Evolutionary conservation across 2,113 vertebrate genomes (phyloP), one percentile per base, ranked within the genome.

Genomic region (Sinocyclocheilus maitianheensis): DNA sequence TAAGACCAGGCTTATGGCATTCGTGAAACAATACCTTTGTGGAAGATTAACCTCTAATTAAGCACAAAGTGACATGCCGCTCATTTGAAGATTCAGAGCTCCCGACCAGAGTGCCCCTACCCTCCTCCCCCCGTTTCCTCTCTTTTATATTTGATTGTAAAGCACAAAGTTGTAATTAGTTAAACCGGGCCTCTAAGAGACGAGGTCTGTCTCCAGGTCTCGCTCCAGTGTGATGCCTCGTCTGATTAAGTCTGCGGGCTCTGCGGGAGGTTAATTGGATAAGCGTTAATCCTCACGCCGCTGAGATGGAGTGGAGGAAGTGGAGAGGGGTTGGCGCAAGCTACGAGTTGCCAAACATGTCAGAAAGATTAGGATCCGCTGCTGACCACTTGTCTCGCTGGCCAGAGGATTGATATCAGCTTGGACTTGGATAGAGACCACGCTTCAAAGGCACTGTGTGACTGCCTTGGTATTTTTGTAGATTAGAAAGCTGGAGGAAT

Each of bases 251-350:
- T 89, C 83, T 90, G 91, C 86, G 53, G 86, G 93, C 92, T 90
- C 93, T 8, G 94, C 94, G 94, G 94, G 94, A 94, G 95, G 94
- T 95, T 98, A 97, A 98, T 98, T 97, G 97, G 97, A 97, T 95
- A 87, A 96, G 91, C 93, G 96, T 95, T 96, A 95, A 95, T 97
- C 96, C 97, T 97, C 95, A 96, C 96, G 96, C 96, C 91, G 91
- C 89, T 91, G 89, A 89, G 91, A 90, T 75, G 55, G 89, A 91
- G 89, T 84, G 89, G 60, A 94, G 95, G 95, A 97, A 96, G 94
- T 93, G 87, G 8, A 90, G 90, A 90, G 87, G 85, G 92, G 93
- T 91, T 46, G 22, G 11, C n/a, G 22, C 43, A 75, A 48, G 40
- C 40, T 75, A 48, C 48, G 7, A 92, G 92, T 95, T 94, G 92